Evolutionary conservation across 2,113 vertebrate species (phyloP).

Genomic region (Bungarus multicinctus): DNA sequence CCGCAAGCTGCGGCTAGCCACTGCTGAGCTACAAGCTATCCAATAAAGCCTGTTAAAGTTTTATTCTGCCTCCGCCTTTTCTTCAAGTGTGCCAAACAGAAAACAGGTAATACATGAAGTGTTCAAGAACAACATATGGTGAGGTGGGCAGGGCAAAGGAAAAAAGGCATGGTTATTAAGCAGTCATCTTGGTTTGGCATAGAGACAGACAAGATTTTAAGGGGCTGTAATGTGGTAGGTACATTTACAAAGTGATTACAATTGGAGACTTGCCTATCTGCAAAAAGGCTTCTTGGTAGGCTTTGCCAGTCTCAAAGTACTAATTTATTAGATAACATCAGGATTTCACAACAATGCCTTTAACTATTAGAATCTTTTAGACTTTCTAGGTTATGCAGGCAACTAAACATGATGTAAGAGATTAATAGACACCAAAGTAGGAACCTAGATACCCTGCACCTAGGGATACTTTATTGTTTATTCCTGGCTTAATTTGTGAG

Average conservation of each 20-base stretch:
- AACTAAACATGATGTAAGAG: not conserved
- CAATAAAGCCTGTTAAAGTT: no score
- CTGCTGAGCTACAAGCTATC: no score
- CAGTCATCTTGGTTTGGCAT: not conserved
- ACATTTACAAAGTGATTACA: not conserved
- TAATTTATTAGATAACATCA: not conserved
- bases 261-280: not conserved
- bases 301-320: not conserved
- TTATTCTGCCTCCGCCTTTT: no score
- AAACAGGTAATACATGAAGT: not conserved
- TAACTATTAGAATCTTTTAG: not conserved
- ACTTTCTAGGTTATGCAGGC: not conserved
- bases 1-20: no score
- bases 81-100: no score
- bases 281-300: not conserved
- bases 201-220: not conserved
- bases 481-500: not conserved
- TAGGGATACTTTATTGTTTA: not conserved
- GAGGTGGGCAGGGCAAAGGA: not conserved
- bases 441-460: not conserved
- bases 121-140: not conserved
- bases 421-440: not conserved
- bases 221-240: not conserved
- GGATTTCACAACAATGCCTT: not conserved
- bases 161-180: not conserved